Evolutionary conservation across 2,113 vertebrate genomes (phyloP).

Genomic region (Eurypyga helias): DNA sequence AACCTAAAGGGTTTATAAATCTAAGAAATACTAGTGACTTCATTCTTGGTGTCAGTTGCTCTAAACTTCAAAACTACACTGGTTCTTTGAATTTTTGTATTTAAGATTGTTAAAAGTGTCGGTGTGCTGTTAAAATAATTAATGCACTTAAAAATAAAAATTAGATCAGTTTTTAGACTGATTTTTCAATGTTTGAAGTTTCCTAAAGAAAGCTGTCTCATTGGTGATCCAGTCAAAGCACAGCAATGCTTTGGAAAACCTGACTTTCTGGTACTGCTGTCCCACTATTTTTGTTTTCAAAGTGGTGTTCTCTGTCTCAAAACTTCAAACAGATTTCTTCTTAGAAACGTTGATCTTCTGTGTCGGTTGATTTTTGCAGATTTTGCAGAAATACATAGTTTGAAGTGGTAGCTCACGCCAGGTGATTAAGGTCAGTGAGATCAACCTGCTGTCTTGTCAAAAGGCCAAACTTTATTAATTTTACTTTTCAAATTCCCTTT

Average conservation of each 20-base stretch:
- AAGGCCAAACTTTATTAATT: background rate
- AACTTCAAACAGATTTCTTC: background rate
- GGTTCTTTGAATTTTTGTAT: background rate
- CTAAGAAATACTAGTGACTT: background rate
- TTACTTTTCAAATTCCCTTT: background rate
- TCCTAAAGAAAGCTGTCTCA: background rate
- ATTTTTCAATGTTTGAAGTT: background rate
- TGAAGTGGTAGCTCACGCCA: background rate
- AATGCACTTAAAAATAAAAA: conserved; percentile 8
- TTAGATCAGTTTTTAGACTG: background rate
- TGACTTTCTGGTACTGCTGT: background rate
- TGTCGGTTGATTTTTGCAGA: background rate
- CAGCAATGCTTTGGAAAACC: background rate
- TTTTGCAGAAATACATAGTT: background rate
- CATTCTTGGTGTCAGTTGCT: background rate
- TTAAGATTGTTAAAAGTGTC: background rate
- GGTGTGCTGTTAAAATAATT: background rate
- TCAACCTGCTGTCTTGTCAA: background rate
- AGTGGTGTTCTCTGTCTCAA: background rate
- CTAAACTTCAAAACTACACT: background rate
- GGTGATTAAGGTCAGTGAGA: background rate
- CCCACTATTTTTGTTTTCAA: background rate
- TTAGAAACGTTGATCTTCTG: background rate
- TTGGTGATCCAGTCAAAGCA: background rate
- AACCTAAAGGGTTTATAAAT: background rate